Percentiles rank a stretch among this genome's conserved stretches.
phyloP scores from a whole-genome alignment of 2,797 vertebrate species.

The Falco novaeseelandiae region DNA sequence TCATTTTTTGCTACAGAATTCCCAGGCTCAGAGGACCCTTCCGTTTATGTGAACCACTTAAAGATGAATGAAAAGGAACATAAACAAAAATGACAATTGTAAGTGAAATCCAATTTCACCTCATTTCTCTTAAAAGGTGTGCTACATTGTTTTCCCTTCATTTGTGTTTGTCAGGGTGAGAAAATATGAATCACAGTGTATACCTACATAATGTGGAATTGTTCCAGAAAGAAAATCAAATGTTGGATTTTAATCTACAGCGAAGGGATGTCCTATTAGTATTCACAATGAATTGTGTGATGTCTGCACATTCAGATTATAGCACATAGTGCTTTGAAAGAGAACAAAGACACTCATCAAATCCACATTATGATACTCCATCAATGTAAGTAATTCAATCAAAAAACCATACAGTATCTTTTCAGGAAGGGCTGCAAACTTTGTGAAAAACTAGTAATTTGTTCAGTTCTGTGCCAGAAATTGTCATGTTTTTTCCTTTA shows the following conservation, averaged over 20 bases:
- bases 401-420: neutral
- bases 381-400: neutral
- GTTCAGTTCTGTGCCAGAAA: neutral
- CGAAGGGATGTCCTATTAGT: neutral
- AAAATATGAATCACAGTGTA: conserved; percentile 32
- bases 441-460: conserved; percentile 4
- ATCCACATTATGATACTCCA: neutral
- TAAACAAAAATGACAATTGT: conserved; percentile 45
- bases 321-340: neutral
- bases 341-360: neutral
- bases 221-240: conserved; percentile 14
- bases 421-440: conserved; percentile 3
- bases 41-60: neutral
- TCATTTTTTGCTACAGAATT: conserved; percentile 9
- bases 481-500: neutral
- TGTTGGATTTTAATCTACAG: neutral
- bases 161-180: conserved; percentile 28
- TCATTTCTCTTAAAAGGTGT: conserved; percentile 29
- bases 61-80: conserved; percentile 38
- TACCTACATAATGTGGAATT: neutral
- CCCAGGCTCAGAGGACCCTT: neutral
- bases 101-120: conserved; percentile 52
- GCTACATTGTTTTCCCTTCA: conserved; percentile 2
- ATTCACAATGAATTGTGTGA: neutral
- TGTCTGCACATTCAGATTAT: conserved; percentile 14